These are phyloP conservation scores for Ceratina japonica DNA, from an alignment of 1,140 invertebrate genomes.

Conservation along the genomic window DNA sequence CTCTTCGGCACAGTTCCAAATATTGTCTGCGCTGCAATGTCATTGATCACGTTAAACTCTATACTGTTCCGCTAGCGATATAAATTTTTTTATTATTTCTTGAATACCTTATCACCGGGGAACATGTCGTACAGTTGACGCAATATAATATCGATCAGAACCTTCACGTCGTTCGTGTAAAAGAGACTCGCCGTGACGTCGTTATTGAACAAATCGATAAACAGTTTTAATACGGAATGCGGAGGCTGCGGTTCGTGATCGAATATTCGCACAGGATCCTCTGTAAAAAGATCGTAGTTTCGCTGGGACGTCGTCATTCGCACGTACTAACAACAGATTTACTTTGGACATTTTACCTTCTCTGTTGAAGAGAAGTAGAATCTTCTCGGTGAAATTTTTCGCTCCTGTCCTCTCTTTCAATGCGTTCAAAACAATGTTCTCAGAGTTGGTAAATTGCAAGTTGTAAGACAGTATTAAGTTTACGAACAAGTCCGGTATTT, in stretches of 20 bases:
- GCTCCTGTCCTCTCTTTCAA: conserved; percentile 85
- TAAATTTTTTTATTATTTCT: conserved; percentile 14
- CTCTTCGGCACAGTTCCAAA: conserved; percentile 87
- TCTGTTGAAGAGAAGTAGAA: conserved; percentile 91
- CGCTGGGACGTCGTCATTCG: background rate
- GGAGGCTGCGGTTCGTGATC: conserved; percentile 88
- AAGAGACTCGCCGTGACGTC: conserved; percentile 89
- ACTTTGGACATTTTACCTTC: conserved; percentile 84
- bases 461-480: conserved; percentile 92
- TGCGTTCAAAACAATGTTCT: conserved; percentile 89
- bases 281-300: conserved; percentile 77
- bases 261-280: conserved; percentile 92
- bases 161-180: conserved; percentile 96
- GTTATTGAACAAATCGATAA: conserved; percentile 90
- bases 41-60: background rate
- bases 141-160: conserved; percentile 94
- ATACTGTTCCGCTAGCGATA: background rate
- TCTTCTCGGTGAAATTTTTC: conserved; percentile 94
- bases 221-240: conserved; percentile 93
- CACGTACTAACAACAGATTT: background rate
- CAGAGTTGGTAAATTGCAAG: conserved; percentile 86
- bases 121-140: conserved; percentile 92
- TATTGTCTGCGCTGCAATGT: conserved; percentile 85
- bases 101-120: conserved; percentile 89
- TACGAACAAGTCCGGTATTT: conserved; percentile 90